Conservation (phyloP, 2,113 vertebrate genomes). For the Austrofundulus limnaeus region DNA sequence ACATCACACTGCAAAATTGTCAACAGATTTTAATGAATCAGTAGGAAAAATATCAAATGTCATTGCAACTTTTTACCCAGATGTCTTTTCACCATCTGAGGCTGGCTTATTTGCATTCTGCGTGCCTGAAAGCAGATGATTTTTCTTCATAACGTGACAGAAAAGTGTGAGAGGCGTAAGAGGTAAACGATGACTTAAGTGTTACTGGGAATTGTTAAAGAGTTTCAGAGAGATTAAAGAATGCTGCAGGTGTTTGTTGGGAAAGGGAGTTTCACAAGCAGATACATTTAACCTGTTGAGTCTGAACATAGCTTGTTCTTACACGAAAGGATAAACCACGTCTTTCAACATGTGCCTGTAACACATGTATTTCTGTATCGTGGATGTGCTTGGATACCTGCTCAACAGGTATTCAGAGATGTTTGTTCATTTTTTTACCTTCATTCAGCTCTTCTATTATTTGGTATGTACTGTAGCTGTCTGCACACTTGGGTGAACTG, state of each 20-base stretch:
- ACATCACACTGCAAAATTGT: not conserved
- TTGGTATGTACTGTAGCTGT: conserved; percentile 5
- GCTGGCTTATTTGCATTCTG: not conserved
- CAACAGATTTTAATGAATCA: not conserved
- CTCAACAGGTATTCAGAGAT: conserved; percentile 28
- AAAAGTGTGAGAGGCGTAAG: not conserved
- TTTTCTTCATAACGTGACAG: not conserved
- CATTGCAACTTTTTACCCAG: not conserved
- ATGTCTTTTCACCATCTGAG: not conserved
- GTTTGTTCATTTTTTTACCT: not conserved
- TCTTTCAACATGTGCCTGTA: conserved; percentile 2
- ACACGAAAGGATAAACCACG: conserved; percentile 3
- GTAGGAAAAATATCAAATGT: not conserved
- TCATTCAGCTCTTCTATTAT: conserved; percentile 9
- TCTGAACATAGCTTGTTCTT: conserved; percentile 40
- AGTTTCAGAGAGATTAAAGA: not conserved
- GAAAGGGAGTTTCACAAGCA: not conserved
- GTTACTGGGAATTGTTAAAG: not conserved
- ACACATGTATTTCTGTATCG: conserved; percentile 3
- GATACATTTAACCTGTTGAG: not conserved
- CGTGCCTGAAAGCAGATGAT: not conserved
- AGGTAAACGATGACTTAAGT: not conserved
- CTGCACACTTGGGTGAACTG: conserved; percentile 4
- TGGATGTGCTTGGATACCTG: conserved; percentile 49
- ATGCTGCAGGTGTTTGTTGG: not conserved